These are phyloP conservation scores for Alexandromys fortis DNA, from an alignment of 2,113 vertebrate genomes.

Conservation along the genomic window DNA sequence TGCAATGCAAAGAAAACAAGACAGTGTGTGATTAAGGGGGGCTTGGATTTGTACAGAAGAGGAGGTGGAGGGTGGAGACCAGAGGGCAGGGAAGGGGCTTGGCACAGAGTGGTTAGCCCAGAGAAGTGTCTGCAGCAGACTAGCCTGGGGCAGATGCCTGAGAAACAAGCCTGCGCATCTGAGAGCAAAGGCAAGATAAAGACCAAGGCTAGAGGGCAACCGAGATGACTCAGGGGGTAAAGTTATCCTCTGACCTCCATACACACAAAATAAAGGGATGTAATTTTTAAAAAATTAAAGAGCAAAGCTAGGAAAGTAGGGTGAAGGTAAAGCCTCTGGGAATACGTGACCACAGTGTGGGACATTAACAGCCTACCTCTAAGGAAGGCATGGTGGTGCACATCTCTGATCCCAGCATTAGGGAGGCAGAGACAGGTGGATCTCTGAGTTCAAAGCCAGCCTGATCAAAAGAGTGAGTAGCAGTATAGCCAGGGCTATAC, in stretches of 20 bases:
- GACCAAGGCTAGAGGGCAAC: background rate
- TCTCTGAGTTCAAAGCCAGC: background rate
- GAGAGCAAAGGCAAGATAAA: background rate
- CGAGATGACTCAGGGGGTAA: background rate
- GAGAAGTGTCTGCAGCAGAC: slow-evolving; percentile 51
- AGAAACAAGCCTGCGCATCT: background rate
- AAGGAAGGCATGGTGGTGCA: background rate
- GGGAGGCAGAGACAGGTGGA: background rate
- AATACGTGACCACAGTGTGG: too few species aligned
- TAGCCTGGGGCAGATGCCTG: slow-evolving; percentile 52
- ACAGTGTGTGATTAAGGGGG: slow-evolving; percentile 75
- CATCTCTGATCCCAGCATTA: background rate
- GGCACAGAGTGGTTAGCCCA: slow-evolving; percentile 58
- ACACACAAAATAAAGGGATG: background rate
- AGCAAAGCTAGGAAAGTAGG: background rate
- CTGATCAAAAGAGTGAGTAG: background rate
- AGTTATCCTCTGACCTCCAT: background rate
- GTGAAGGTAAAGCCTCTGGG: background rate
- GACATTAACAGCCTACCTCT: background rate
- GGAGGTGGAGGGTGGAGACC: background rate
- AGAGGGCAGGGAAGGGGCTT: background rate
- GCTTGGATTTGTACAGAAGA: slow-evolving; percentile 18
- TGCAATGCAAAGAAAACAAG: slow-evolving; percentile 78
- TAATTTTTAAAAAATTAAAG: background rate
- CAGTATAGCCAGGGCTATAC: background rate